Evolutionary conservation across 2,113 vertebrate species (phyloP), one percentile per base, ranked within the genome.

Genomic region (Calypte anna): DNA sequence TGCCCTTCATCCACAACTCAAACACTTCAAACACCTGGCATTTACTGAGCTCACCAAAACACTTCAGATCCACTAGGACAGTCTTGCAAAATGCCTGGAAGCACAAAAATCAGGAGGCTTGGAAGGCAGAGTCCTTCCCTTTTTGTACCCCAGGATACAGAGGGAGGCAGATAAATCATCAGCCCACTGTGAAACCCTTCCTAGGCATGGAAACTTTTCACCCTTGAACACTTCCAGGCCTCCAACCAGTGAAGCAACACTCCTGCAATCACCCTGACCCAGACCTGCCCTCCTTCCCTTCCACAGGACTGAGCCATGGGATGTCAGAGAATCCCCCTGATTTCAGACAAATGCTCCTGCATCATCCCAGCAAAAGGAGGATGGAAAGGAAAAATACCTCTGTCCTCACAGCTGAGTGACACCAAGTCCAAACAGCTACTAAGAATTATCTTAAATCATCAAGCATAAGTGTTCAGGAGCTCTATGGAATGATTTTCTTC

Each of bases 231-330:
- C 36, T 9, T 31, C 33, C 9, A 36, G 55, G 30, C 55, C 62
- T 40, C 10, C 1, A 7, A 25, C 3, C 57, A 46, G 28, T 2
- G 0, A 19, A 21, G 12, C 16, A 8, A 28, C 1, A 0, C 50
- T 31, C 48, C 13, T 36, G 72, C 38, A 22, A 10, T 27, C 12
- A 8, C 51, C 30, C 38, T 51, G n/a, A 48, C 13, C 30, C 4
- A 55, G 55, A 66, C 20, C 48, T 84, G 79, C 25, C 22, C 22
- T 79, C 40, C 59, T 63, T 28, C 43, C 72, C 72, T 27, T 27
- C 55, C 72, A 5, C 72, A 5, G 40, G 40, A 40, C 40, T 40
- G 40, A 10, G 40, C 40, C 40, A 40, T 40, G 40, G 46, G 57
- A 18, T 46, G 24, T 3, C 33, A 3, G 4, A 44, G 40, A 31